Evolutionary conservation across 2,888 invertebrate genomes (phyloP), one percentile per base, ranked within the genome.

Genomic region (Nesidiocoris tenuis): DNA sequence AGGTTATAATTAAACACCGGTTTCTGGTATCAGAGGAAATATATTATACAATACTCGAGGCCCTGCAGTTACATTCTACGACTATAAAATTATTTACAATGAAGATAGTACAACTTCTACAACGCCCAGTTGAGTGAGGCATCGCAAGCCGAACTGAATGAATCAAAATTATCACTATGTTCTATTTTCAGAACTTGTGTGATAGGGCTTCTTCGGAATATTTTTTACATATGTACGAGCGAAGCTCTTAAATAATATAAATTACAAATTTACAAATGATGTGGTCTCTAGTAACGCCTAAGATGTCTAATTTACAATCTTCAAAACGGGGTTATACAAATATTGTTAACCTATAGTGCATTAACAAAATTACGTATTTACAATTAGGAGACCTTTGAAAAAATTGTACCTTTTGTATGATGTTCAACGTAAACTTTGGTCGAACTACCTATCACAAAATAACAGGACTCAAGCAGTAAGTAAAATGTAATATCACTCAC

Each of bases 181-280:
- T n/a, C n/a, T n/a, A n/a, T n/a, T n/a, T n/a, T n/a, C n/a, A n/a
- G n/a, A n/a, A n/a, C n/a, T n/a, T n/a, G n/a, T n/a, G n/a, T n/a
- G n/a, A n/a, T n/a, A n/a, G n/a, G n/a, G n/a, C 21, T 61, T 71
- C 39, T 17, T 61, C 9, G 16, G 56, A 70, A 23, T 70, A 71
- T 25, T 19, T 71, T 65, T 63, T 39, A 39, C 39, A 39, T 39
- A 39, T 39, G 39, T 39, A 39, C 39, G 39, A 39, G 39, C 39
- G 39, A 12, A 39, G 39, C 39, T 39, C 39, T 7, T 39, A 12
- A 39, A 39, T 61, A 61, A 61, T n/a, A n/a, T n/a, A 71, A 61
- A 71, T 71, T 71, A 71, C 71, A 71, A 71, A 71, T 71, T 71
- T 71, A 71, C 71, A 71, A 57, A 61, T 71, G 71, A 71, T 71